Evolutionary conservation across 2,797 vertebrate genomes (phyloP).

Genomic region (Vireo griseus): DNA sequence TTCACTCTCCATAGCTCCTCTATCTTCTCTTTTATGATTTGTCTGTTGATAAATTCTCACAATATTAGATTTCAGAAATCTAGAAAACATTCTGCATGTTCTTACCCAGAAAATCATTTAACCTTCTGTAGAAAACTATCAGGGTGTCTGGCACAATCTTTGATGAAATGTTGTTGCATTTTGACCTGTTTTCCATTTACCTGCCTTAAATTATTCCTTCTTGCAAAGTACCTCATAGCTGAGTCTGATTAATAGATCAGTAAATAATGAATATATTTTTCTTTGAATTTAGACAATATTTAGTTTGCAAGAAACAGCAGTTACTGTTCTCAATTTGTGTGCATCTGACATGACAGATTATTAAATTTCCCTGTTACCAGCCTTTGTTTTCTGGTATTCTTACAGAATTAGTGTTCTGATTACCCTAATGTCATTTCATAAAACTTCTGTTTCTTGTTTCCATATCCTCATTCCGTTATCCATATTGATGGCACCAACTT

Average conservation of each 20-base stretch:
- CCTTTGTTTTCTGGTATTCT: conserved; percentile 18
- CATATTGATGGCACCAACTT: neutral
- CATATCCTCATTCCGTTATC: neutral
- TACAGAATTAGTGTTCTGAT: neutral
- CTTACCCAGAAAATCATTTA: neutral
- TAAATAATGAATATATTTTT: neutral
- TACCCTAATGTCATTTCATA: neutral
- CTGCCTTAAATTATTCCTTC: neutral
- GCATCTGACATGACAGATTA: neutral
- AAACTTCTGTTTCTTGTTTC: neutral
- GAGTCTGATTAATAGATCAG: neutral
- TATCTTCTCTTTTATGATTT: neutral
- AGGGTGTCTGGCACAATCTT: neutral
- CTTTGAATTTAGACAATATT: neutral
- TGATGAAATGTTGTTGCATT: neutral
- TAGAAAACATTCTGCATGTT: neutral
- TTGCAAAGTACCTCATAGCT: neutral
- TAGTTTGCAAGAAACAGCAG: neutral
- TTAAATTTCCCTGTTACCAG: neutral
- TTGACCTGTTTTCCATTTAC: neutral
- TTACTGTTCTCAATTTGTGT: neutral
- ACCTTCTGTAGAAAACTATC: neutral
- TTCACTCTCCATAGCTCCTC: neutral
- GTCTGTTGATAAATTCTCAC: neutral
- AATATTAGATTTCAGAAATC: neutral